Base-by-base conservation (phyloP, 2,797 vertebrate genomes). In the Pseudopleuronectes americanus region DNA sequence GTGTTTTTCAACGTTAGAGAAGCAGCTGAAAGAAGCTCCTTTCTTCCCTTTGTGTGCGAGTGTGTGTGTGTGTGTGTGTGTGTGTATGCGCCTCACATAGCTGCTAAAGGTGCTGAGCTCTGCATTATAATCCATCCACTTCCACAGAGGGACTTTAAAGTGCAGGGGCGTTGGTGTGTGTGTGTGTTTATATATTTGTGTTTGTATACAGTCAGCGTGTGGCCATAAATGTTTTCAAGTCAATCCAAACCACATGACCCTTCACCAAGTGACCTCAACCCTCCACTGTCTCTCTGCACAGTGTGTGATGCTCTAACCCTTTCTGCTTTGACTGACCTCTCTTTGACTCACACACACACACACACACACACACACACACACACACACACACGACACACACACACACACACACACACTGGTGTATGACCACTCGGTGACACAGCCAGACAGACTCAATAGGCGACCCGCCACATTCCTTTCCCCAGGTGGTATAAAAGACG, bases 401-500 rank as follows among this genome's bases (percentile, higher is more conserved):
- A 74, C 76, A 76, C 72, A 59, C 62, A 76, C 26, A 63, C 64
- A 60, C 58, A 71, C 63, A 66, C 55, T 64, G 69, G 45, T 71
- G 62, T 71, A 83, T 84, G 79, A 86, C 78, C 82, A 87, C 68
- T 81, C 61, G 0, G 48, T 78, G 71, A 84, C 81, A 77, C 80
- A 87, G 79, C 78, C 81, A 62, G 75, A 69, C 79, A 86, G 81
- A 89, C 84, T 86, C 87, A 87, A 89, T 74, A 71, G 80, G 68
- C 68, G 74, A 80, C 45, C 64, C 52, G 1, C 58, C 70, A 71
- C 87, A 88, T 90, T 90, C 87, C 84, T 84, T 84, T 89, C 85
- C 88, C 86, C 90, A 90, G 91, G 91, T 91, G 89, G 88, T 83
- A 84, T 79, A 69, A 87, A 84, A 86, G 85, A 81, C 73, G 3